Evolutionary conservation across 1,140 invertebrate genomes (phyloP), one percentile per base, ranked within the genome.

Genomic region (Thaumetopoea pityocampa): DNA sequence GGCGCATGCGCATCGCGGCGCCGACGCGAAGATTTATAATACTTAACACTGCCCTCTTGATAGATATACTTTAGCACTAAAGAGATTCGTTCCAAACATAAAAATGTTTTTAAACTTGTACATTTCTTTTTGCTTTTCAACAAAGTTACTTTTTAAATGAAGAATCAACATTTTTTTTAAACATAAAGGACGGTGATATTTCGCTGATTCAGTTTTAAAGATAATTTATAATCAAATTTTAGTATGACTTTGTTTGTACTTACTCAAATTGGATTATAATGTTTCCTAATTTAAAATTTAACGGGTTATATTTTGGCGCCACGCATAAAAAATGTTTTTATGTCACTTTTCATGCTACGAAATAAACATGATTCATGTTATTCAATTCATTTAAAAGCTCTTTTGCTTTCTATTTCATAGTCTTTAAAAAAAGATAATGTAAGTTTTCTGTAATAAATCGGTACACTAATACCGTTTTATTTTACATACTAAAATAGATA

Each of bases 1-100:
- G n/a, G 15, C 36, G 23, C 30, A 7, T 14, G 33, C 37, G 36
- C 14, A 15, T 22, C 15, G 18, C 26, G 46, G 38, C 38, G 38
- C 46, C 46, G 34, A 30, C 26, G 5, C 7, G 4, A 14, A 37
- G 41, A 51, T 51, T 44, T 44, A 51, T 34, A 40, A 37, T 18
- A 50, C 34, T 37, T 24, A 32, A 37, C 20, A 23, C 29, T 18
- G 20, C 22, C 17, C 11, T 27, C 29, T 36, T 51, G 48, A 38
- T 29, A 51, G 23, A 40, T 40, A 40, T 35, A 29, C 15, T 22
- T 43, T 50, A 32, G 43, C 30, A 42, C 22, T 18, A 48, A 24
- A 9, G 8, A 43, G 24, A 26, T 7, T 20, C 11, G 28, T 22
- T 28, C 14, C 2, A 7, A 24, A 43, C 18, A 12, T 2, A 9